Conservation (phyloP, 2,888 invertebrate species). For the Aleiodes testaceus region DNA sequence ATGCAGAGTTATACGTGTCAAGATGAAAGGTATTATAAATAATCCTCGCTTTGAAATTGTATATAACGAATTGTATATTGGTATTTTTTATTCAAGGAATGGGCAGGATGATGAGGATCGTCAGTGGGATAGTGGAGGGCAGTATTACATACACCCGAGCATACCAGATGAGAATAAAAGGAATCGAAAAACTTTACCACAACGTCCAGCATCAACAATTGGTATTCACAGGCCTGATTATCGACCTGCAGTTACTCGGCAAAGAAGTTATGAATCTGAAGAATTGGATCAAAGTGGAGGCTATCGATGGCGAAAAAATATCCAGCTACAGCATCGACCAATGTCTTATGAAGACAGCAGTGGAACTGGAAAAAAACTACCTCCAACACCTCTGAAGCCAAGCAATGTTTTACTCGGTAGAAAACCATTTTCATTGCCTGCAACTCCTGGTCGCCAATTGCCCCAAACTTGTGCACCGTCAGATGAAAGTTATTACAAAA, state of each 20-base stretch:
- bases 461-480: constrained; percentile 70
- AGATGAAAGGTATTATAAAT: constrained; percentile 71
- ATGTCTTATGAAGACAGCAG: constrained; percentile 65
- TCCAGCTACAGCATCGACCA: constrained; percentile 65
- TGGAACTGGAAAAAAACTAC: constrained; percentile 69
- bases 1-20: constrained; percentile 78
- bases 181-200: constrained; percentile 68
- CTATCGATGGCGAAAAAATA: constrained; percentile 59
- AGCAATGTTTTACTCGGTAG: constrained; percentile 62
- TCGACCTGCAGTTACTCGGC: constrained; percentile 65
- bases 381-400: constrained; percentile 70
- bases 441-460: constrained; percentile 76
- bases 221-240: constrained; percentile 67
- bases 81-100: constrained; percentile 69
- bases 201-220: constrained; percentile 69
- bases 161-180: constrained; percentile 68
- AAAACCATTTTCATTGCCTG: constrained; percentile 74
- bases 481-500: constrained; percentile 72
- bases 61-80: background rate
- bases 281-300: constrained; percentile 65
- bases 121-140: constrained; percentile 84
- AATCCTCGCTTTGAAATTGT: no score
- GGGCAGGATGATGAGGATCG: constrained; percentile 80
- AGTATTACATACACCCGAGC: constrained; percentile 64
- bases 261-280: constrained; percentile 69